Evolutionary conservation across 2,888 invertebrate species (phyloP).

Genomic region (Meandrusa payeni): DNA sequence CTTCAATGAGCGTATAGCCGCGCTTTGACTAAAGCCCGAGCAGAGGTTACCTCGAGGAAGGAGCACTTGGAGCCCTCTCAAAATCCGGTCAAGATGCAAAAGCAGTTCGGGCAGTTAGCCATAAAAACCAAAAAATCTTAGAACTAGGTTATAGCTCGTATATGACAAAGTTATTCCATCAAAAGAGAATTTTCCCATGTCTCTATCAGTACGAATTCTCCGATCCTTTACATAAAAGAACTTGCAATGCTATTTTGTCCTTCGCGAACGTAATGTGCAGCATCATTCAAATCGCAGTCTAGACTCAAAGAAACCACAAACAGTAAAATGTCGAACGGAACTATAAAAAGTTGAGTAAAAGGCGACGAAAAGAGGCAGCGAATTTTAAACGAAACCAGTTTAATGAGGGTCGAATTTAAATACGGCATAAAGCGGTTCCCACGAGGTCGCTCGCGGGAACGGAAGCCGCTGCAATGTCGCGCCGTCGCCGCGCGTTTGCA

Average conservation of each 20-base stretch:
- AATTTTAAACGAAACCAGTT: conserved; percentile 79
- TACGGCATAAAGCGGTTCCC: conserved; percentile 79
- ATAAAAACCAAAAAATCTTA: no score
- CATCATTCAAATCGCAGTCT: conserved; percentile 53
- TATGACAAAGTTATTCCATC: no score
- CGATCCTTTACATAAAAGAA: conserved; percentile 50
- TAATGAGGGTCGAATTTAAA: conserved; percentile 81
- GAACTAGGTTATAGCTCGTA: no score
- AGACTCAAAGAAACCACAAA: conserved; percentile 64
- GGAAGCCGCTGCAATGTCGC: conserved; percentile 70
- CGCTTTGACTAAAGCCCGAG: no score
- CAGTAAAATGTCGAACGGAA: conserved; percentile 78
- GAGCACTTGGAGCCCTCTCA: no score
- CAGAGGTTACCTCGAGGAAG: no score
- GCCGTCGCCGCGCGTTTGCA: conserved; percentile 40
- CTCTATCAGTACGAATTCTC: conserved; percentile 12
- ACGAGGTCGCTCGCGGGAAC: conserved; percentile 78
- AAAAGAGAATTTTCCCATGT: conserved; percentile 3
- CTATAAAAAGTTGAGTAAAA: conserved; percentile 80
- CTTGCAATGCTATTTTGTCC: conserved; percentile 51
- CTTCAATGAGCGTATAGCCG: no score
- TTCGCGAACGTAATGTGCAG: conserved; percentile 41
- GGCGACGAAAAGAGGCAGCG: conserved; percentile 80
- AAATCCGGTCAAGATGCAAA: no score
- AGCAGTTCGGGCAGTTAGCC: no score